A percentile compares a stretch with the other conserved stretches of the same genome.
These are phyloP conservation scores for Neuroterus valhalla DNA, from an alignment of 1,140 invertebrate genomes.

Conservation along the genomic window DNA sequence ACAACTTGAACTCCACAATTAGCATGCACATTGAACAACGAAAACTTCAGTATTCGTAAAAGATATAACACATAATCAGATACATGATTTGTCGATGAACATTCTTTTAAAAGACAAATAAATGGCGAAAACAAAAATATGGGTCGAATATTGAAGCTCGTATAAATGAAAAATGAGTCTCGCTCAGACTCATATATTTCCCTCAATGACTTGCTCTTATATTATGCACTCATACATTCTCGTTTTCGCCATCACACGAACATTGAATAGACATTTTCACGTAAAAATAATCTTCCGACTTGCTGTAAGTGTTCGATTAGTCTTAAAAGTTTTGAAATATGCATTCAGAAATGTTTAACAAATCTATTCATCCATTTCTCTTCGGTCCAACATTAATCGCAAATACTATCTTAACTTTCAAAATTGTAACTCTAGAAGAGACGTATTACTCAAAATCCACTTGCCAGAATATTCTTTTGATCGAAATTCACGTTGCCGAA, in stretches of 20 bases:
- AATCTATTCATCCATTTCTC: conserved; percentile 24
- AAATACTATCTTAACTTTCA: conserved; percentile 16
- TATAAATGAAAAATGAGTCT: conserved; percentile 47
- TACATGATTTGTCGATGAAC: conserved; percentile 5
- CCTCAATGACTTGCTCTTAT: conserved; percentile 69
- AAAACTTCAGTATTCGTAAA: conserved; percentile 12
- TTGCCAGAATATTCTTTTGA: too few relatives aligned
- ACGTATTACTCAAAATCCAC: too few relatives aligned
- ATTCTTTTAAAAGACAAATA: conserved; percentile 28
- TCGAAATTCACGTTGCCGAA: too few relatives aligned
- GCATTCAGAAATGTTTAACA: conserved; percentile 25
- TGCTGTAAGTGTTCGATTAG: conserved; percentile 29
- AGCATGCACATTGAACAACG: conserved; percentile 20
- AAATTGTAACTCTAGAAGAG: neutral
- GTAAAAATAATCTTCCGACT: conserved; percentile 28
- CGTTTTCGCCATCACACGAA: conserved; percentile 34
- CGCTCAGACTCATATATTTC: conserved; percentile 56
- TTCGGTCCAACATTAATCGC: conserved; percentile 2
- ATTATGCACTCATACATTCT: conserved; percentile 64
- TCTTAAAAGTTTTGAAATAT: conserved; percentile 6
- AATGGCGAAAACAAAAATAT: conserved; percentile 30
- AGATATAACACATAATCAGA: conserved; percentile 1
- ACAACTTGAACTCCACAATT: neutral
- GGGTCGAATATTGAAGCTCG: conserved; percentile 26
- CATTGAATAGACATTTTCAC: conserved; percentile 32